Percentiles rank a stretch among this genome's conserved stretches.
Evolutionary conservation across 2,888 invertebrate species (phyloP).

Genomic region (Tinea pellionella): DNA sequence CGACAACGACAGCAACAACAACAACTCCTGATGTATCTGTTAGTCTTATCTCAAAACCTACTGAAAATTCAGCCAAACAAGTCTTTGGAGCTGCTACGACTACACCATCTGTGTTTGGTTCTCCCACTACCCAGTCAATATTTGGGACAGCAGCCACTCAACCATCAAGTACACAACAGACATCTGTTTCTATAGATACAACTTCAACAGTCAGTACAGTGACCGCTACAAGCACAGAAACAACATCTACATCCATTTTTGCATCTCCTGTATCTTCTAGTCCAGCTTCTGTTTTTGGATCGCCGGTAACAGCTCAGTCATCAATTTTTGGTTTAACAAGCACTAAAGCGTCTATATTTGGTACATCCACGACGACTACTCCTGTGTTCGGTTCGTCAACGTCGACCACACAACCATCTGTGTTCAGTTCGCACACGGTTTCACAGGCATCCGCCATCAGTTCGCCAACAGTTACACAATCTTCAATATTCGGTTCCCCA

Average conservation of each 20-base stretch:
- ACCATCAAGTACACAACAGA: background rate
- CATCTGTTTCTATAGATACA: conserved; percentile 15
- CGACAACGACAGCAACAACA: background rate
- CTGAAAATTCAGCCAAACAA: background rate
- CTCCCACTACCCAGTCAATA: conserved; percentile 22
- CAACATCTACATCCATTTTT: conserved; percentile 9
- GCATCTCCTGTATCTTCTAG: conserved; percentile 12
- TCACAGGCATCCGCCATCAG: background rate
- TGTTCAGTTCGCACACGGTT: background rate
- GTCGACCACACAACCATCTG: background rate
- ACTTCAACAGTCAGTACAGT: conserved; percentile 22
- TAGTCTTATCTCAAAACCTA: conserved; percentile 16
- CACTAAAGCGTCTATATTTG: conserved; percentile 20
- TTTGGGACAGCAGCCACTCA: conserved; percentile 21
- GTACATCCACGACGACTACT: conserved; percentile 28
- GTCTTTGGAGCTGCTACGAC: conserved; percentile 29
- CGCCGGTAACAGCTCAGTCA: conserved; percentile 6
- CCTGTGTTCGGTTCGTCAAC: conserved; percentile 21
- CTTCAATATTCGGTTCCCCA: conserved; percentile 4
- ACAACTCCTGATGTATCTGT: conserved; percentile 19
- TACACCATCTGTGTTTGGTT: conserved; percentile 22
- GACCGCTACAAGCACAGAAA: background rate
- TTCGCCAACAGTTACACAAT: background rate
- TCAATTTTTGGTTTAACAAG: conserved; percentile 11
- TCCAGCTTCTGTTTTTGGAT: conserved; percentile 9